These are phyloP conservation scores for Micronisus gabar DNA, from an alignment of 2,113 vertebrate species.

Conservation along the genomic window DNA sequence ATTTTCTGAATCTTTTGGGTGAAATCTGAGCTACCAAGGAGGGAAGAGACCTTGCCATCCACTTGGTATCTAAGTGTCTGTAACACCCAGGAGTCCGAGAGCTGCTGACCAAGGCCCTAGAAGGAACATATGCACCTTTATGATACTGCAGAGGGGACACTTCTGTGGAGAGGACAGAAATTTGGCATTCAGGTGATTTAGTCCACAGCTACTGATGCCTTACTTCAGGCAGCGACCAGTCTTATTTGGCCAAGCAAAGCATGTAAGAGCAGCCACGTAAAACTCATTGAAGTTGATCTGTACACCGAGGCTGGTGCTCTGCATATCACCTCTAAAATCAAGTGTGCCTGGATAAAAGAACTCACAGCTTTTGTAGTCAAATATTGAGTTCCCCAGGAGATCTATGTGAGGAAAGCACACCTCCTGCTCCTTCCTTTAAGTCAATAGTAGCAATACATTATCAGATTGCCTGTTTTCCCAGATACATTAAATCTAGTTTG, in stretches of 20 bases:
- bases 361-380: conserved; percentile 11
- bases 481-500: not conserved
- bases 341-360: not conserved
- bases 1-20: not conserved
- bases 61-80: not conserved
- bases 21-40: not conserved
- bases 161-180: not conserved
- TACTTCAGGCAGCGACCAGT: not conserved
- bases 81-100: not conserved
- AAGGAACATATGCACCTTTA: rapidly evolving
- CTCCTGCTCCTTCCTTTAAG: conserved; percentile 14
- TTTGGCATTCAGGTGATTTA: not conserved
- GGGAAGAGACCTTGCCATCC: not conserved
- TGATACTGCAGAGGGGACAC: not conserved
- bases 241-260: not conserved
- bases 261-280: not conserved
- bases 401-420: not conserved
- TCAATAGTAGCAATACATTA: conserved; percentile 27
- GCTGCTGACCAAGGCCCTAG: not conserved
- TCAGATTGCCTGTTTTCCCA: conserved; percentile 32
- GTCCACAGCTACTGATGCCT: not conserved
- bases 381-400: not conserved
- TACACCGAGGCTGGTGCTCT: not conserved
- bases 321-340: conserved; percentile 23
- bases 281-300: not conserved